Evolutionary conservation across 2,113 vertebrate genomes (phyloP).

Genomic region (Calyptomena viridis): DNA sequence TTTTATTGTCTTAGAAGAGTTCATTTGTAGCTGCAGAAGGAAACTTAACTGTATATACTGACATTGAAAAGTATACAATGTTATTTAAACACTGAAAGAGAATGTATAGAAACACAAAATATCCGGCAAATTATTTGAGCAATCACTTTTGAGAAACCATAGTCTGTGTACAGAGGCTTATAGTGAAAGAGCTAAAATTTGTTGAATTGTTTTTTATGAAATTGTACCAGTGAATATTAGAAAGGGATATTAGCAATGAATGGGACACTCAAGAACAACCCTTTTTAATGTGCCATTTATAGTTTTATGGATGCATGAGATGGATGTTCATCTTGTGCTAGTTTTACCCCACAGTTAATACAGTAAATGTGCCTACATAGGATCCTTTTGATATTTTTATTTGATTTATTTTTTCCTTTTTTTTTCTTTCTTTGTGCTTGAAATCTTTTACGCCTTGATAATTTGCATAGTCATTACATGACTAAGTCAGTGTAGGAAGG

Average conservation of each 20-base stretch:
- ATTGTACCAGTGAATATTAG: not conserved
- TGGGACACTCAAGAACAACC: not conserved
- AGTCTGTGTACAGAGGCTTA: not conserved
- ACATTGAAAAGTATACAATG: not conserved
- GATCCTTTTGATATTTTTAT: not conserved
- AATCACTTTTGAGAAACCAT: not conserved
- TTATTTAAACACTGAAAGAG: not conserved
- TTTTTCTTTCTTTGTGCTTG: not conserved
- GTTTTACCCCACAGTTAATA: not conserved
- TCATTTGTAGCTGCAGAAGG: not conserved
- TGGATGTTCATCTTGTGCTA: not conserved
- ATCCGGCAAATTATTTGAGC: not conserved
- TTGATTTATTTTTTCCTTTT: rapidly evolving
- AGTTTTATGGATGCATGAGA: not conserved
- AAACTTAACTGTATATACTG: not conserved
- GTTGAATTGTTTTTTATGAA: not conserved
- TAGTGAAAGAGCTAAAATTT: not conserved
- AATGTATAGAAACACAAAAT: not conserved
- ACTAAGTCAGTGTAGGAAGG: not conserved
- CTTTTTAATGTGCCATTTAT: not conserved
- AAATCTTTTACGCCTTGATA: not conserved
- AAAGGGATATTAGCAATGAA: not conserved
- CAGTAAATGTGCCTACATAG: rapidly evolving
- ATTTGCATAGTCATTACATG: not conserved
- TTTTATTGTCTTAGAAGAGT: not conserved